A percentile compares a stretch with the other conserved stretches of the same genome.
phyloP scores from a whole-genome alignment of 2,797 vertebrate species.

The Heterohyrax brucei region DNA sequence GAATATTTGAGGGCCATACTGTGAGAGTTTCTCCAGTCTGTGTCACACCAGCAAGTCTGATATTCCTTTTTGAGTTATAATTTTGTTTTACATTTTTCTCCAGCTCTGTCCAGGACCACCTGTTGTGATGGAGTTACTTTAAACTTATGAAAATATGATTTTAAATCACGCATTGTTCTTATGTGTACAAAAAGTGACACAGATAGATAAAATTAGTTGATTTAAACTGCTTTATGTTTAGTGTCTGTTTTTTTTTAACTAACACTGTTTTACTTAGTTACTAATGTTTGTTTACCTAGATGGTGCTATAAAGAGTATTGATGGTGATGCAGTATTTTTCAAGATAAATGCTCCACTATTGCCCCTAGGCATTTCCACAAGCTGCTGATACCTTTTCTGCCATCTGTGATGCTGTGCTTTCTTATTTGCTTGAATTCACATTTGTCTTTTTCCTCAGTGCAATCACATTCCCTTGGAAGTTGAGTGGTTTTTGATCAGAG shows the following conservation, averaged over 20 bases:
- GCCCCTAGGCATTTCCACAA: not conserved
- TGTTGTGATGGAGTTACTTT: not conserved
- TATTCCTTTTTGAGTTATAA: no score
- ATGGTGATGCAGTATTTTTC: not conserved
- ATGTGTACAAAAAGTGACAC: not conserved
- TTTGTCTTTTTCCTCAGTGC: not conserved
- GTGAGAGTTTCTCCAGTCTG: no score
- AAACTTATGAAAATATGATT: conserved; percentile 42
- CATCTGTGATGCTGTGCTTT: conserved; percentile 1
- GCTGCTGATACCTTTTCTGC: not conserved
- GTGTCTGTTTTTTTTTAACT: no score
- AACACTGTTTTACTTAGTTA: not conserved
- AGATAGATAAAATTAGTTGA: not conserved
- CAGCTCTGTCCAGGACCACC: no score
- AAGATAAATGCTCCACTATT: not conserved
- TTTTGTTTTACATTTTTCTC: no score
- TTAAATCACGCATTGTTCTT: not conserved
- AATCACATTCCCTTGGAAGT: not conserved
- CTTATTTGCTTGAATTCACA: not conserved
- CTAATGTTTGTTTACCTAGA: not conserved
- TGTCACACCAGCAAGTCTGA: no score
- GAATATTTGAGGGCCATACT: no score
- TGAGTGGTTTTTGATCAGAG: not conserved
- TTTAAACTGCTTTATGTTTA: not conserved
- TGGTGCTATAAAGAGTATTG: not conserved